Evolutionary conservation across 2,797 vertebrate genomes (phyloP), one percentile per base, ranked within the genome.

Genomic region (Enteromius treurensis): DNA sequence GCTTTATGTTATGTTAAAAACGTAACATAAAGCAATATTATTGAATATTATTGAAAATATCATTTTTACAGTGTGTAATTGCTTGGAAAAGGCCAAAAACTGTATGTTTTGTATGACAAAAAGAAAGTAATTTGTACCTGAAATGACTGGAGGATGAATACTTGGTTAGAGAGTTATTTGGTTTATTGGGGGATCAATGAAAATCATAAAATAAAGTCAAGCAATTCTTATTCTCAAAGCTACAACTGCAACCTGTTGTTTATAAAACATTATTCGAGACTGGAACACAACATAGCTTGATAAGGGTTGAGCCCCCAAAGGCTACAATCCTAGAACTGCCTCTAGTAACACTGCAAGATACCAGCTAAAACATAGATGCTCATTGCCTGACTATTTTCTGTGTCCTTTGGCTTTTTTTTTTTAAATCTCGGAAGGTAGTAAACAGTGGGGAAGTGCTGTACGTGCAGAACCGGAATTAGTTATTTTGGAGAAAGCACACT

Each of bases 351-450:
- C 29, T 53, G 71, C 49, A 37, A 34, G 26, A 34, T 74, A 53
- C n/a, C 29, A 74, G 14, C 29, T 51, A 74, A 75, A 74, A 55
- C n/a, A n/a, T 49, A 55, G 29, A 53, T 37, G 49, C 47, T 55
- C 71, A 74, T 75, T 34, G 71, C 17, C 26, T 34, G 49, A 73
- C 17, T 34, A 34, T 55, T 58, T 23, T 42, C 17, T 40, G 1
- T 26, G 34, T 40, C 32, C 34, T 60, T 42, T 77, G 74, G 55
- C 37, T 77, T n/a, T 77, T 55, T 40, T 32, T 32, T 32, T 40
- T 77, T 62, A 45, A 45, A 62, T 42, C 55, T 40, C 19, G 7
- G n/a, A 77, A 26, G 15, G 75, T 11, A 19, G 55, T 10, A 62
- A 60, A 77, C 15, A 62, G 34, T 26, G n/a, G n/a, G 14, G 23